phyloP scores from a whole-genome alignment of 2,797 vertebrate genomes.

The Rhinatrema bivittatum region DNA sequence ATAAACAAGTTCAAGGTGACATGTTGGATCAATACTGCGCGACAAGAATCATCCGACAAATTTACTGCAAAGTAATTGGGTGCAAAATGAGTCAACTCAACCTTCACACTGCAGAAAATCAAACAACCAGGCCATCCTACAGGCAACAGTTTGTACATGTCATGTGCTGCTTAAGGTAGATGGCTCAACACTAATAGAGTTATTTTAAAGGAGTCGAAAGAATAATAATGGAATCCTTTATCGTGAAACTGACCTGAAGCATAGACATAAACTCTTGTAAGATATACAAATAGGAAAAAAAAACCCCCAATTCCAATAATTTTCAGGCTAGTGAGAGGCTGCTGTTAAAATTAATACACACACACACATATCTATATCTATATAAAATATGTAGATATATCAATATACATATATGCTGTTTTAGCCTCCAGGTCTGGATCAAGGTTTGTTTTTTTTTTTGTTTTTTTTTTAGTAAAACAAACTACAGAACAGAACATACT shows the following conservation, averaged over 20 bases:
- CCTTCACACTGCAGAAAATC: constrained; percentile 76
- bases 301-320: too few species aligned
- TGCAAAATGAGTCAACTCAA: constrained; percentile 86
- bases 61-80: constrained; percentile 99
- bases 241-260: constrained; percentile 24
- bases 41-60: constrained; percentile 97
- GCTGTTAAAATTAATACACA: too few species aligned
- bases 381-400: too few species aligned
- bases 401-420: too few species aligned
- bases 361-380: too few species aligned
- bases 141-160: constrained; percentile 64
- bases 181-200: constrained; percentile 37
- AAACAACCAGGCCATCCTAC: constrained; percentile 51
- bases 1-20: constrained; percentile 99
- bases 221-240: background rate
- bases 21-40: constrained; percentile 86
- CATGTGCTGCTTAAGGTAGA: constrained; percentile 48
- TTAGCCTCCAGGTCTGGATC: too few species aligned
- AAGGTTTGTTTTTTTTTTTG: too few species aligned
- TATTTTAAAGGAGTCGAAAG: constrained; percentile 21
- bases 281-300: constrained; percentile 24
- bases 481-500: too few species aligned
- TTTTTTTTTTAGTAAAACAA: too few species aligned
- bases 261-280: constrained; percentile 23
- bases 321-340: constrained; percentile 2